A percentile compares a stretch with the other conserved stretches of the same genome.
Evolutionary conservation across 30 jellyfish, hydroid and myxozoan genomes (phyloP).

Genomic region (Aurelia aurita complex sp. Pacific): DNA sequence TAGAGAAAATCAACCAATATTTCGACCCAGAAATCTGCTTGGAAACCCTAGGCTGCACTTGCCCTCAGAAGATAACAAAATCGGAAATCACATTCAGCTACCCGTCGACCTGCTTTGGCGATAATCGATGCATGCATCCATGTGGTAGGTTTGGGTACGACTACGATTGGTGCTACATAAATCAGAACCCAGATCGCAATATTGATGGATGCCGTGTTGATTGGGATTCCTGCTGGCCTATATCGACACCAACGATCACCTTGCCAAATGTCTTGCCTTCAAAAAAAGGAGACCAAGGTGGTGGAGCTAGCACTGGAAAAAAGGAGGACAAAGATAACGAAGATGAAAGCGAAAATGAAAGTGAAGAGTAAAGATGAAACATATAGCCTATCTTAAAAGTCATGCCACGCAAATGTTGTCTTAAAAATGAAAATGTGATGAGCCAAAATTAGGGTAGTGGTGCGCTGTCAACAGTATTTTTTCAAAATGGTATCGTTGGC

Average conservation of each 20-base stretch:
- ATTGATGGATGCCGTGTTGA: neutral
- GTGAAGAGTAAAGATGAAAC: too few species aligned
- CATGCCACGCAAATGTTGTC: too few species aligned
- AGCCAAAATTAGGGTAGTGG: too few species aligned
- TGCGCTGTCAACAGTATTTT: too few species aligned
- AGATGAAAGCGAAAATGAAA: too few species aligned
- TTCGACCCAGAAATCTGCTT: constrained; percentile 22
- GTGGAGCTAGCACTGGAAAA: too few species aligned
- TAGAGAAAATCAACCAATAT: constrained; percentile 18
- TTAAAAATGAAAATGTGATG: too few species aligned
- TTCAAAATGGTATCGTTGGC: too few species aligned
- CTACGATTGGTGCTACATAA: constrained; percentile 37
- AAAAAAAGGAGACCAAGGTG: too few species aligned
- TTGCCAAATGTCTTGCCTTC: constrained; percentile 18
- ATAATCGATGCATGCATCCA: constrained; percentile 24
- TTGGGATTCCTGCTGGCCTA: constrained; percentile 6
- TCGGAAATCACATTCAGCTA: constrained; percentile 8
- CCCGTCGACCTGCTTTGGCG: constrained; percentile 20
- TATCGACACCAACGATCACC: neutral
- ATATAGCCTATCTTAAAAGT: too few species aligned
- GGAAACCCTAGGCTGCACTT: constrained; percentile 19
- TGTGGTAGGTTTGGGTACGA: constrained; percentile 4
- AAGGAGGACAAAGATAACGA: too few species aligned
- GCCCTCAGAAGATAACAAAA: constrained; percentile 3
- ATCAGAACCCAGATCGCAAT: neutral